Evolutionary conservation across 1,140 invertebrate species (phyloP).

Genomic region (Rhyzopertha dominica): DNA sequence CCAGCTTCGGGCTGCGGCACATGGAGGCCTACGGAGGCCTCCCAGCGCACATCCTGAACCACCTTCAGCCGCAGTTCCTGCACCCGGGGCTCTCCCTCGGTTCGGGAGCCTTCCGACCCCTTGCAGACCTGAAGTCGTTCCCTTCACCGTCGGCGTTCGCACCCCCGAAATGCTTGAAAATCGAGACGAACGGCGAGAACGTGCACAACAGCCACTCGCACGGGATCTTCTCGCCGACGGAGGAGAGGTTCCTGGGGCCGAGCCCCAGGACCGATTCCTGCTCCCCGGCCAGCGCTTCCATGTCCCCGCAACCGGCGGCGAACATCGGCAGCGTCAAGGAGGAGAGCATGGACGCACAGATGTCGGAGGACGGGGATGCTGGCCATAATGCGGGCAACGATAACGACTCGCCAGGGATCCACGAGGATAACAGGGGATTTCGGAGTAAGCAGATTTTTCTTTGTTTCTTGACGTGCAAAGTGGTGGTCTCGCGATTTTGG

Average conservation of each 20-base stretch:
- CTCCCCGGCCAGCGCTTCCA: conserved; percentile 48
- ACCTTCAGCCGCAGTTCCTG: conserved; percentile 51
- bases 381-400: conserved; percentile 43
- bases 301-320: conserved; percentile 43
- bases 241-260: conserved; percentile 42
- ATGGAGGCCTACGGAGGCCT: conserved; percentile 53
- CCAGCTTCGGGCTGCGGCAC: conserved; percentile 50
- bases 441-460: conserved; percentile 44
- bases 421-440: conserved; percentile 49
- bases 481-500: too few species aligned
- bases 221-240: conserved; percentile 39
- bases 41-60: conserved; percentile 51
- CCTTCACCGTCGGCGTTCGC: conserved; percentile 50
- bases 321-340: conserved; percentile 37
- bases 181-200: conserved; percentile 42
- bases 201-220: conserved; percentile 30
- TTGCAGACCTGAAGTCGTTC: conserved; percentile 48
- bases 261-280: conserved; percentile 47
- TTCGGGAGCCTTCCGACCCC: conserved; percentile 41
- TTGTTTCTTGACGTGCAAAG: too few species aligned
- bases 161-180: conserved; percentile 49
- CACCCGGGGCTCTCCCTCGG: conserved; percentile 45
- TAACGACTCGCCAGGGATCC: conserved; percentile 49
- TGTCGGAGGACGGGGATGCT: conserved; percentile 50
- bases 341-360: conserved; percentile 45